These are phyloP conservation scores for Actinostola sp. DNA, from an alignment of 92 coral and sea anemone species.

Conservation along the genomic window DNA sequence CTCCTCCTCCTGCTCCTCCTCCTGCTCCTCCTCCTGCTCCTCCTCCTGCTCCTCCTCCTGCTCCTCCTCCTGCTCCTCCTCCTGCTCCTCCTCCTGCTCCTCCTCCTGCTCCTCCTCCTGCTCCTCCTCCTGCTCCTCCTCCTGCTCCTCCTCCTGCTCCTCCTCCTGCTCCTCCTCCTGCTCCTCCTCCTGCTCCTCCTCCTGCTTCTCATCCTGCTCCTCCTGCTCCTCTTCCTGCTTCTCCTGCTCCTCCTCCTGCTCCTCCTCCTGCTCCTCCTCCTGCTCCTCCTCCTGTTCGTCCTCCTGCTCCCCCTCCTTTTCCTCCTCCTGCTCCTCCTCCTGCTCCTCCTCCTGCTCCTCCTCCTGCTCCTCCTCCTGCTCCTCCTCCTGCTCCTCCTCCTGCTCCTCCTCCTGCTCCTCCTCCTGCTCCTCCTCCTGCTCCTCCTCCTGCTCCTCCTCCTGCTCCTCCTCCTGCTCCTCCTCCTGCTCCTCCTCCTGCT, in stretches of 20 bases:
- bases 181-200: background rate
- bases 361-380: background rate
- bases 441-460: background rate
- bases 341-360: background rate
- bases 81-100: background rate
- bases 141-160: background rate
- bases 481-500: background rate
- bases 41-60: background rate
- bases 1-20: background rate
- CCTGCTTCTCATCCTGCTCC: background rate
- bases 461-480: background rate
- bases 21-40: background rate
- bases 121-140: background rate
- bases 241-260: background rate
- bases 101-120: background rate
- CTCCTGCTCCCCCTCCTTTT: background rate
- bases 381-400: conserved; percentile 1
- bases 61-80: background rate
- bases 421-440: background rate
- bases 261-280: background rate
- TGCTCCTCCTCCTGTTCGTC: background rate
- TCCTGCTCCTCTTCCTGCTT: background rate
- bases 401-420: background rate
- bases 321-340: background rate
- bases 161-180: background rate